Evolutionary conservation across 2,888 invertebrate genomes (phyloP).

Genomic region (Athalia cordata): DNA sequence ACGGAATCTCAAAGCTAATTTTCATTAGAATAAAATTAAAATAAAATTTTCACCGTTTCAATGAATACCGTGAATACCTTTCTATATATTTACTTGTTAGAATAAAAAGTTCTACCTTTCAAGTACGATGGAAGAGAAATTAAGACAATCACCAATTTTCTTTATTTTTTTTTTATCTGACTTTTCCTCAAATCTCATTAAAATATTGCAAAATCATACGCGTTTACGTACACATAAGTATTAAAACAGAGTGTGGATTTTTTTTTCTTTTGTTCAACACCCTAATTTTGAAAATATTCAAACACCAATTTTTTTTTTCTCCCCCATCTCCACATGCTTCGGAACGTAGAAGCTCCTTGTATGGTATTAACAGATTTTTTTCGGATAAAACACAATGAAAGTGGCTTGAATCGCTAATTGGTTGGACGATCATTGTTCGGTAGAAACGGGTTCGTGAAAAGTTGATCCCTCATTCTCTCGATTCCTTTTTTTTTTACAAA

Average conservation of each 20-base stretch:
- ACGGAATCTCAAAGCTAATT: slow-evolving; percentile 51
- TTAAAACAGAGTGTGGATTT: not conserved
- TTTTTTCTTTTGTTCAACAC: not conserved
- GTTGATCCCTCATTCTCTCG: slow-evolving; percentile 7
- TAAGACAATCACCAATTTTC: slow-evolving; percentile 14
- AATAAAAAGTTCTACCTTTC: not conserved
- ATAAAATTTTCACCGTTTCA: slow-evolving; percentile 51
- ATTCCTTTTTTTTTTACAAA: slow-evolving; percentile 18
- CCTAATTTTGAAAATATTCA: not conserved
- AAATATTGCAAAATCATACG: not conserved
- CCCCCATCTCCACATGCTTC: not conserved
- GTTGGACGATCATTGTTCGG: slow-evolving; percentile 19
- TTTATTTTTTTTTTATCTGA: not conserved
- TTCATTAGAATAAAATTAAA: slow-evolving; percentile 59
- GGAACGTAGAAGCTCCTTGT: not conserved
- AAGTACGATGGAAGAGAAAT: not conserved
- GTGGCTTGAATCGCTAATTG: slow-evolving; percentile 18
- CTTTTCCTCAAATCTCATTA: not conserved
- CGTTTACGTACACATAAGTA: no score
- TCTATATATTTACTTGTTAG: not conserved
- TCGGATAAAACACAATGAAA: no score
- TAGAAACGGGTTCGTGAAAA: slow-evolving; percentile 13
- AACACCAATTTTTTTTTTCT: not conserved
- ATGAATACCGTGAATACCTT: not conserved
- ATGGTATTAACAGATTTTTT: no score